Evolutionary conservation across 1,140 invertebrate species (phyloP).

Genomic region (Drosophila sucinea): DNA sequence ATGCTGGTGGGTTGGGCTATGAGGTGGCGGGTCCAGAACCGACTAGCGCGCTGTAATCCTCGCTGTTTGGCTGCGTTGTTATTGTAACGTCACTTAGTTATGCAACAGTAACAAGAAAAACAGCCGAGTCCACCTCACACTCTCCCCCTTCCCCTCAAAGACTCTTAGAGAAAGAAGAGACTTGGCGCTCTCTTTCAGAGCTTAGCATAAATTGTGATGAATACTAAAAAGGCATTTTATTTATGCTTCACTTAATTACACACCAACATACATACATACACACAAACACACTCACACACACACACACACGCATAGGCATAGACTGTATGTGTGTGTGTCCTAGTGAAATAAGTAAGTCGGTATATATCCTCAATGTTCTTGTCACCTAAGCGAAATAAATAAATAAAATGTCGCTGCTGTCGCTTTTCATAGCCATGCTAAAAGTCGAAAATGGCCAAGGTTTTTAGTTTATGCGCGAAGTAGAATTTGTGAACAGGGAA

Average conservation of each 20-base stretch:
- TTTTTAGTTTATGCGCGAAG: constrained; percentile 24
- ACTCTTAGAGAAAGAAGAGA: constrained; percentile 43
- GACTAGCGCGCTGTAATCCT: constrained; percentile 48
- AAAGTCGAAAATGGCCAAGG: constrained; percentile 9
- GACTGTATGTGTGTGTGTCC: constrained; percentile 11
- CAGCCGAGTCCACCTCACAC: not conserved
- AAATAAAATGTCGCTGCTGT: constrained; percentile 66
- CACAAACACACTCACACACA: constrained; percentile 18
- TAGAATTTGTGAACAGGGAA: not conserved
- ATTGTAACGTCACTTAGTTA: constrained; percentile 63
- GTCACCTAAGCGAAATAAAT: constrained; percentile 74
- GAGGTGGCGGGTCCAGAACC: constrained; percentile 20
- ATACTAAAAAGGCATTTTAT: constrained; percentile 83
- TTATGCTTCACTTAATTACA: constrained; percentile 80
- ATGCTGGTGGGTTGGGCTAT: not conserved
- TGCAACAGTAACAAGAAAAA: constrained; percentile 63
- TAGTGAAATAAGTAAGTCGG: constrained; percentile 38
- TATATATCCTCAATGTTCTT: constrained; percentile 57
- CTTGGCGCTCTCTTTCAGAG: constrained; percentile 75
- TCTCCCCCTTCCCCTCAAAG: not conserved
- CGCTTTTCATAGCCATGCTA: constrained; percentile 35
- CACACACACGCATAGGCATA: not conserved
- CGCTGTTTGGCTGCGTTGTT: constrained; percentile 27
- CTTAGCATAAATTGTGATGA: constrained; percentile 83
- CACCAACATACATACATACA: constrained; percentile 48